A percentile compares a stretch with the other conserved stretches of the same genome.
These are phyloP conservation scores for Fragum sueziense DNA, from an alignment of 2,888 invertebrate species.

Conservation along the genomic window DNA sequence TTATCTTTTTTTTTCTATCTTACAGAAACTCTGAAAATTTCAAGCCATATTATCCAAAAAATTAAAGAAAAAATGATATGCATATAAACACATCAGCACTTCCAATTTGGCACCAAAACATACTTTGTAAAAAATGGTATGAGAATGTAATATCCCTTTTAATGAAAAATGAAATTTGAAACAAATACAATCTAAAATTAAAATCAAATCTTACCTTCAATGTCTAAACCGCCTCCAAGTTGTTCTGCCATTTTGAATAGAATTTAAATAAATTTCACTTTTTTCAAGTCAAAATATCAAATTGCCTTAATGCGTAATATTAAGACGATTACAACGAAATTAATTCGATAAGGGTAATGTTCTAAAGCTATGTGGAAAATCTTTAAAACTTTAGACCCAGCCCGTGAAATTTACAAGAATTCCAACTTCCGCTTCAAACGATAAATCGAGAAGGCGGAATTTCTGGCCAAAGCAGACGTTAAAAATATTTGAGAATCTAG, in stretches of 20 bases:
- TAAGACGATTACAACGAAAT: too few species aligned
- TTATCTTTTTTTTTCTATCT: too few species aligned
- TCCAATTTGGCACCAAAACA: too few species aligned
- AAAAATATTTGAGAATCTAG: conserved; percentile 8
- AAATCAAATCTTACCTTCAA: conserved; percentile 22
- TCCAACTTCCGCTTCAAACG: conserved; percentile 20
- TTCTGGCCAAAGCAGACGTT: conserved; percentile 22
- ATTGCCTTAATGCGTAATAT: not conserved
- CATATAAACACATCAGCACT: too few species aligned
- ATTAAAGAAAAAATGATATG: too few species aligned
- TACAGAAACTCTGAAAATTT: too few species aligned
- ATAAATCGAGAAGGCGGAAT: conserved; percentile 14
- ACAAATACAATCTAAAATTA: too few species aligned
- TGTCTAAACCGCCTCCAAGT: conserved; percentile 39
- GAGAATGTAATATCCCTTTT: not conserved
- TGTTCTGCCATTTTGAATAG: conserved; percentile 32
- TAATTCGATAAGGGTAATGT: not conserved
- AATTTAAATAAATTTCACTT: not conserved
- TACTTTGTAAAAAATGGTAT: too few species aligned
- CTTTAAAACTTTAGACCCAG: not conserved
- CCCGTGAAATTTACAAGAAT: conserved; percentile 4
- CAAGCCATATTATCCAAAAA: too few species aligned
- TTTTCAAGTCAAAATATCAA: not conserved
- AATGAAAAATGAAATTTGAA: not conserved
- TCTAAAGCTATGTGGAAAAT: not conserved